These are phyloP conservation scores for Cygnus buccinator DNA, from an alignment of 2,113 vertebrate species.

Conservation along the genomic window DNA sequence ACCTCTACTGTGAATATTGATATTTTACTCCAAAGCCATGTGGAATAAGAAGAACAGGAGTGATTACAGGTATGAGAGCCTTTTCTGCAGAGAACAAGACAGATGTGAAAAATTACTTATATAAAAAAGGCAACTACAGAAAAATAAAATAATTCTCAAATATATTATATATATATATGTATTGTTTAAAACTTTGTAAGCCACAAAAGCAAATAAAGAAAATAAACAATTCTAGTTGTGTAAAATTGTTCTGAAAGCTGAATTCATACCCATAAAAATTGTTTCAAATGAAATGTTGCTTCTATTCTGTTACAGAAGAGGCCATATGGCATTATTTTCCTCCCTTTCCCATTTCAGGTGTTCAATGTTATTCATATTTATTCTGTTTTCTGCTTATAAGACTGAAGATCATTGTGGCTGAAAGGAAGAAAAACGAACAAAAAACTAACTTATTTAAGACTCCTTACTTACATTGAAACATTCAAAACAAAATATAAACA, in stretches of 20 bases:
- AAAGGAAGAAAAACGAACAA: neutral
- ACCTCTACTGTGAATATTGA: neutral
- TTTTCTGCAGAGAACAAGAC: neutral
- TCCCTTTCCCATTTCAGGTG: neutral
- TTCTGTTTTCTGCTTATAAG: neutral
- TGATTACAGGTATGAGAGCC: neutral
- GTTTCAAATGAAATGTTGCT: neutral
- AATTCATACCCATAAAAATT: neutral
- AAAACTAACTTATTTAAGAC: neutral
- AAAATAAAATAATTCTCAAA: neutral
- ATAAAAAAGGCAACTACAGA: neutral
- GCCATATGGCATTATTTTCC: neutral
- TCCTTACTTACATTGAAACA: neutral
- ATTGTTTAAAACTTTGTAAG: neutral
- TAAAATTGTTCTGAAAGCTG: neutral
- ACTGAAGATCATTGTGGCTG: neutral
- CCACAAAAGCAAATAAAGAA: neutral
- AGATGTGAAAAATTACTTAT: neutral
- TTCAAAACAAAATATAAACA: neutral
- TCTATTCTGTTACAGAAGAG: neutral
- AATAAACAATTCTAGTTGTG: neutral
- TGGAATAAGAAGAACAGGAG: neutral
- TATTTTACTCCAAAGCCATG: neutral
- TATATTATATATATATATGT: neutral
- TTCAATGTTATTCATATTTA: neutral